These are phyloP conservation scores for Aix galericulata DNA, from an alignment of 2,113 vertebrate species.

Conservation along the genomic window DNA sequence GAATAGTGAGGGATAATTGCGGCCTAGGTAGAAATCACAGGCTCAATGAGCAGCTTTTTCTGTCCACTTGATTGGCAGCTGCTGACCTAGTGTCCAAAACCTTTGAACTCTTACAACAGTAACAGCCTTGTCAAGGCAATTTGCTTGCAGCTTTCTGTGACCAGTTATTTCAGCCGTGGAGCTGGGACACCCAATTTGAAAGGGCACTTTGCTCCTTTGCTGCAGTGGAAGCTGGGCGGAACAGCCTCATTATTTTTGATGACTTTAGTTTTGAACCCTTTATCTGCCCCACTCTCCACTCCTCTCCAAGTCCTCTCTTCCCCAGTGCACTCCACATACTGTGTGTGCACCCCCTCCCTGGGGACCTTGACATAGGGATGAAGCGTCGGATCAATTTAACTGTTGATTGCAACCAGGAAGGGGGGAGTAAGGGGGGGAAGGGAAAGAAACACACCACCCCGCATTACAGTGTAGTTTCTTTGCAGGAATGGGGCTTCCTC, in stretches of 20 bases:
- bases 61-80: slow-evolving; percentile 83
- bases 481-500: neutral
- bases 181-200: slow-evolving; percentile 73
- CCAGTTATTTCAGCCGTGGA: slow-evolving; percentile 75
- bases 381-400: slow-evolving; percentile 60
- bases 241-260: slow-evolving; percentile 76
- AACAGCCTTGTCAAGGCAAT: slow-evolving; percentile 83
- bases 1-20: slow-evolving; percentile 86
- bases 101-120: slow-evolving; percentile 80
- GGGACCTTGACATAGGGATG: slow-evolving; percentile 30
- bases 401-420: slow-evolving; percentile 29
- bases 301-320: neutral
- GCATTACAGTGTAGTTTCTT: neutral
- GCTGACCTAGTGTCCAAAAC: slow-evolving; percentile 82
- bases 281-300: neutral
- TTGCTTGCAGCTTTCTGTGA: slow-evolving; percentile 78
- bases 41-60: slow-evolving; percentile 80
- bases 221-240: slow-evolving; percentile 68
- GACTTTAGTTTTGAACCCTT: slow-evolving; percentile 74
- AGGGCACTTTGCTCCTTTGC: slow-evolving; percentile 65
- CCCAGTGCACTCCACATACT: neutral
- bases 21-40: slow-evolving; percentile 85
- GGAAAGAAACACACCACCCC: neutral
- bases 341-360: neutral
- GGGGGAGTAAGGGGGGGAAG: no score